Conservation (phyloP, 2,888 invertebrate genomes). For the Dicyrtoma fusca region DNA sequence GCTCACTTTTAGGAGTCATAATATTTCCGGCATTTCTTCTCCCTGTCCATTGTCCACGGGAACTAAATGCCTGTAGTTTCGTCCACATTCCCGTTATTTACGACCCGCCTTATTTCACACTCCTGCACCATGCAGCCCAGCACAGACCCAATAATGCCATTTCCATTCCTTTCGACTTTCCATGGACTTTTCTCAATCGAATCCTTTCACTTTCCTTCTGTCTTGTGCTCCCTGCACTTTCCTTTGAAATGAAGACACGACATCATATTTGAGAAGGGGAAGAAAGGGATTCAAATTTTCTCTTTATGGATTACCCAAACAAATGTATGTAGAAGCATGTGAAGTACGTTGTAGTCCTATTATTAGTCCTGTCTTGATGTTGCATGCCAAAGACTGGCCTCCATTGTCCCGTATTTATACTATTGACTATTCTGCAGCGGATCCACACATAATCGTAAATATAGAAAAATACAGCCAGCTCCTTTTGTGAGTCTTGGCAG, state of each 20-base stretch:
- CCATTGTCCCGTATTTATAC: too few relatives aligned
- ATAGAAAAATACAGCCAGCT: too few relatives aligned
- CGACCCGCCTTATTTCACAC: neutral
- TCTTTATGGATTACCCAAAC: neutral
- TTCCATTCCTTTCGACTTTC: neutral
- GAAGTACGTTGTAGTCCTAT: too few relatives aligned
- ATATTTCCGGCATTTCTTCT: constrained; percentile 24
- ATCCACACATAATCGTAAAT: too few relatives aligned
- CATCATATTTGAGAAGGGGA: too few relatives aligned
- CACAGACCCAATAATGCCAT: neutral
- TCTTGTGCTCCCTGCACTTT: neutral
- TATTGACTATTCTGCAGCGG: too few relatives aligned
- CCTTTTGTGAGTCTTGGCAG: neutral
- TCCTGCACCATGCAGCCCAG: neutral
- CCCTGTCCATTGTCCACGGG: constrained; percentile 8
- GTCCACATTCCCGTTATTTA: neutral
- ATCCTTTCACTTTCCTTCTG: neutral
- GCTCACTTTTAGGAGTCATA: constrained; percentile 1
- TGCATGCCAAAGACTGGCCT: too few relatives aligned
- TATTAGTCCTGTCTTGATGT: too few relatives aligned
- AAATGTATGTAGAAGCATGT: too few relatives aligned
- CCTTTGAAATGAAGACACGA: neutral
- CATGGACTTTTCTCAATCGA: neutral
- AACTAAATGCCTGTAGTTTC: constrained; percentile 7
- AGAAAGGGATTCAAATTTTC: neutral